These are phyloP conservation scores for Sinocyclocheilus rhinocerous DNA, from an alignment of 2,113 vertebrate genomes.

Conservation along the genomic window DNA sequence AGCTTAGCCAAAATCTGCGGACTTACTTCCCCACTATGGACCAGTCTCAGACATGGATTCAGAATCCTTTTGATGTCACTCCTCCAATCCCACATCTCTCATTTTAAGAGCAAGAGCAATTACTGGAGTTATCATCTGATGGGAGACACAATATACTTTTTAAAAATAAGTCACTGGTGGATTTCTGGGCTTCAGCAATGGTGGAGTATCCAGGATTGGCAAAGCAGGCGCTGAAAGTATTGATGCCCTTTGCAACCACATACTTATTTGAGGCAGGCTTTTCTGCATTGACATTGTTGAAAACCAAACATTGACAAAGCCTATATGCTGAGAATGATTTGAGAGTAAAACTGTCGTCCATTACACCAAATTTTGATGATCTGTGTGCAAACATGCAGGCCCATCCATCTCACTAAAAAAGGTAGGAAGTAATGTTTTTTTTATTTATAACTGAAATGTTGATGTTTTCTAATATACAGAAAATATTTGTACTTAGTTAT, in stretches of 20 bases:
- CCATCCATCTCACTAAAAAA: no score
- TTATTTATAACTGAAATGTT: no score
- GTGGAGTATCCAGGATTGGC: constrained; percentile 14
- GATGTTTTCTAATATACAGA: no score
- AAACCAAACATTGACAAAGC: neutral
- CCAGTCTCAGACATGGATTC: neutral
- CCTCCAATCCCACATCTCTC: neutral
- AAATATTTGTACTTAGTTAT: no score
- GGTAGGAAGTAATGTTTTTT: no score
- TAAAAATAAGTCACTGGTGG: constrained; percentile 29
- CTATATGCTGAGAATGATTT: neutral
- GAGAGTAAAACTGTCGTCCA: neutral
- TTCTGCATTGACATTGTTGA: neutral
- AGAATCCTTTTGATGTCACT: neutral
- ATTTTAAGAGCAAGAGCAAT: neutral
- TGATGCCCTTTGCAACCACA: neutral
- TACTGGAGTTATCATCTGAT: neutral
- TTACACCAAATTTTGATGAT: no score
- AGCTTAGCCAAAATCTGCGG: neutral
- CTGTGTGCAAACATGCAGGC: no score
- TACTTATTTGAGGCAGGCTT: neutral
- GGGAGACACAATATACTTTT: neutral
- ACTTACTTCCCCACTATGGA: neutral
- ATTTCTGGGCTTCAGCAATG: constrained; percentile 34
- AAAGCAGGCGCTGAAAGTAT: neutral